Base-by-base conservation (phyloP, 2,113 vertebrate species). In the Ageneiosus marmoratus region DNA sequence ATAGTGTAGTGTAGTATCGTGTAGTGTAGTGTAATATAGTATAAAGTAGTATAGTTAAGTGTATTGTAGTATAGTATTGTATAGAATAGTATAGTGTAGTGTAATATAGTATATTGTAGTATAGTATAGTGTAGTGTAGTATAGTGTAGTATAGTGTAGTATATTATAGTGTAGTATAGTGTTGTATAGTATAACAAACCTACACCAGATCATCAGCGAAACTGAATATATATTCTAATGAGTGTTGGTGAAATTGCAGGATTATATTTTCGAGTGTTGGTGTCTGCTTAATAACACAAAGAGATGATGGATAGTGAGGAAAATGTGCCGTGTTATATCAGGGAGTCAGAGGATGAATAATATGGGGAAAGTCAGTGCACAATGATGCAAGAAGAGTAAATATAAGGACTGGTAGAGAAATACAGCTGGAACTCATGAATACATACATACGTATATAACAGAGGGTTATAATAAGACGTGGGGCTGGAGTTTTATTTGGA, bases 351-450 rank as follows among this genome's bases (percentile, higher is more conserved):
- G 32, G 72, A 75, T 75, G 73, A 75, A 48, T 53, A 75, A 75
- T 34, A 22, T 4, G 2, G 16, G 46, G 50, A 53, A 75, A 75
- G 48, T 53, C 72, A 75, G 48, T 10, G 46, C 50, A 51, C 5
- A 6, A 22, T 75, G 73, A 75, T 75, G 73, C 27, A 75, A 75
- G 48, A 55, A 1, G 48, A 20, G 29, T 53, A 75, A 75, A 75
- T 75, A 32, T 75, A 75, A 48, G 50, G 29, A 7, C 73, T 75
- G 48, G 27, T 2, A 32, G 9, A 76, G 50, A 76, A 55, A 34
- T 55, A 27, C 2, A 72, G 37, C 37, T 41, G 37, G 37, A 41
- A 41, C 5, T 41, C 37, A 41, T 41, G 37, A 41, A 41, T 41
- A 41, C 37, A 41, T 41, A n/a, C n/a, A n/a, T n/a, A n/a, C n/a